Percentiles rank a stretch among this genome's conserved stretches.
phyloP scores from a whole-genome alignment of 2,113 vertebrate species.

The Erinaceus europaeus region DNA sequence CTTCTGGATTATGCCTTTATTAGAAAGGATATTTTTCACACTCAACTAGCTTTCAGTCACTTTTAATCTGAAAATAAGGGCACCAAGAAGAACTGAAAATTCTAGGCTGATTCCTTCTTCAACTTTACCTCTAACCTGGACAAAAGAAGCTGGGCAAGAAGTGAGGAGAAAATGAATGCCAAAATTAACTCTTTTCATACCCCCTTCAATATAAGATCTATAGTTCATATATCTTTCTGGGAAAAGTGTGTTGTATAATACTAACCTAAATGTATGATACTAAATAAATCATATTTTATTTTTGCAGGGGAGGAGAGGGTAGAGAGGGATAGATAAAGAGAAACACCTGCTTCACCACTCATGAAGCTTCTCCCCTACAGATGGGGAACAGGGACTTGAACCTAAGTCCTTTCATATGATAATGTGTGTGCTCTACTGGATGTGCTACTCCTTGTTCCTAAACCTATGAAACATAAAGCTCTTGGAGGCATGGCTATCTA shows the following conservation, averaged over 20 bases:
- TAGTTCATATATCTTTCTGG: neutral
- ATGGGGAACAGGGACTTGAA: too few species aligned
- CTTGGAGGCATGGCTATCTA: neutral
- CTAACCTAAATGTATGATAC: too few species aligned
- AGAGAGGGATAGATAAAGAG: too few species aligned
- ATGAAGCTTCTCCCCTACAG: too few species aligned
- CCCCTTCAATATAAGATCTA: neutral
- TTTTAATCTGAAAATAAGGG: neutral
- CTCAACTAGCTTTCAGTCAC: slow-evolving; percentile 3
- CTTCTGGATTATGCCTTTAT: neutral
- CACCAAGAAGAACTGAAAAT: neutral
- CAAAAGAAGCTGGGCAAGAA: neutral
- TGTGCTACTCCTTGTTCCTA: too few species aligned
- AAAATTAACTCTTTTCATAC: neutral
- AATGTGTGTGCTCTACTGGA: too few species aligned
- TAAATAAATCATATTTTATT: too few species aligned
- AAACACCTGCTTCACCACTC: too few species aligned
- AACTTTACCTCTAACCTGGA: neutral
- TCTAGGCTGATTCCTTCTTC: neutral
- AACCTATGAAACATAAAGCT: neutral
- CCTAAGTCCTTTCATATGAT: too few species aligned
- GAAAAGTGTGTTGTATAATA: neutral
- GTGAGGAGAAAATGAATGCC: neutral
- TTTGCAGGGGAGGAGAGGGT: too few species aligned
- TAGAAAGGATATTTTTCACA: neutral